These are phyloP conservation scores for Hypomecis punctinalis DNA, from an alignment of 2,888 invertebrate genomes.

Conservation along the genomic window DNA sequence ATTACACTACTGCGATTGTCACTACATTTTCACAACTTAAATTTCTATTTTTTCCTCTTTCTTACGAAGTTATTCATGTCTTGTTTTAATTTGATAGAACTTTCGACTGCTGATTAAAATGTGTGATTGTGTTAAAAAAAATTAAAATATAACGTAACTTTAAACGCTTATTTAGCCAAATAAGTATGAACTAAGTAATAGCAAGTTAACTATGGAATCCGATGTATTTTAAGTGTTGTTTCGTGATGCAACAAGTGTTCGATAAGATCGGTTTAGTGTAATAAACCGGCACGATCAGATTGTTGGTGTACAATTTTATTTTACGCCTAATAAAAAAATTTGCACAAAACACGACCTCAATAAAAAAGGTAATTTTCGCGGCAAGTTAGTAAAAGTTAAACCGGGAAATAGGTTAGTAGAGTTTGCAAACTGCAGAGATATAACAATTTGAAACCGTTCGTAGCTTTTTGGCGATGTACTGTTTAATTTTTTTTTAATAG, in stretches of 20 bases:
- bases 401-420: too few relatives aligned
- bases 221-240: constrained; percentile 39
- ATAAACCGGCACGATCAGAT: constrained; percentile 8
- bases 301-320: constrained; percentile 1
- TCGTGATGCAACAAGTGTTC: constrained; percentile 46
- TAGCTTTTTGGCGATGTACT: too few relatives aligned
- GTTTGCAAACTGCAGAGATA: too few relatives aligned
- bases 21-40: not conserved
- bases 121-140: constrained; percentile 10
- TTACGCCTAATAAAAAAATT: constrained; percentile 2
- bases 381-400: not conserved
- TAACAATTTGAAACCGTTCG: too few relatives aligned
- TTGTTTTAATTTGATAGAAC: not conserved
- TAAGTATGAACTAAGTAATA: constrained; percentile 39
- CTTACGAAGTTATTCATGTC: constrained; percentile 23
- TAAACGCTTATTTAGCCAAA: constrained; percentile 43
- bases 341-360: not conserved
- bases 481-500: too few relatives aligned
- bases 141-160: constrained; percentile 46
- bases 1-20: constrained; percentile 24
- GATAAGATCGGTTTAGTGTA: constrained; percentile 17
- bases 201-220: constrained; percentile 30
- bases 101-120: constrained; percentile 3
- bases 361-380: not conserved
- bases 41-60: not conserved